Base-by-base conservation (phyloP, 2,888 invertebrate species). In the Drosophila lutescens region DNA sequence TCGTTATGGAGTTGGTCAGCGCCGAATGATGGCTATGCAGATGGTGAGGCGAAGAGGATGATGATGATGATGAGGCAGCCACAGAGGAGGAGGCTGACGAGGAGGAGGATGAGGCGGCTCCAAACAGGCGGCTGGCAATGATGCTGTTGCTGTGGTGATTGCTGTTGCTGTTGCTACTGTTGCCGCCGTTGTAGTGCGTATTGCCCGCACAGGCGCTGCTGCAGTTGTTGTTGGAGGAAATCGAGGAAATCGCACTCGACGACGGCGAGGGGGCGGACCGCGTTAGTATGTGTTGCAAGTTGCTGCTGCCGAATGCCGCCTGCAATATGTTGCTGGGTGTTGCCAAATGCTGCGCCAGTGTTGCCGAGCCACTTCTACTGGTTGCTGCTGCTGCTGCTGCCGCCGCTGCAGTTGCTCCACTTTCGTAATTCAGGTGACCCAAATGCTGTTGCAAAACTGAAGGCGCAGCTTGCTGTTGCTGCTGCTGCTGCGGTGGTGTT, bases 381-480 rank as follows among this genome's bases (percentile, higher is more conserved):
- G 57, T 44, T 65, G 61, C 61, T 54, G 56, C 58, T 50, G 73
- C 44, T 34, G 69, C 59, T 34, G 69, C 59, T 26, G 67, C 72
- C 0, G 17, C 41, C 12, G 43, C 43, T 80, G 79, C 76, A 78
- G 83, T 74, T 74, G 86, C 77, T 82, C 84, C 88, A 86, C 90
- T 86, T 88, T 87, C 90, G 77, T 80, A 91, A 90, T 90, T 89
- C 76, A 90, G 90, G 86, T 91, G 91, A 88, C 91, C 91, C 86
- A 91, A 91, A 91, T 91, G 91, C 76, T 90, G 90, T 83, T 90
- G 90, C 86, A 90, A 89, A 77, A 91, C 91, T 74, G 90, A 85
- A 78, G 89, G 77, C 80, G 74, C 76, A 66, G 75, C 69, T 68
- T 69, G 79, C 44, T 72, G 80, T 47, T 60, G 67, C 55, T 60